A percentile compares a stretch with the other conserved stretches of the same genome.
phyloP scores from a whole-genome alignment of 2,888 invertebrate species.

The Ennomos erosarius region DNA sequence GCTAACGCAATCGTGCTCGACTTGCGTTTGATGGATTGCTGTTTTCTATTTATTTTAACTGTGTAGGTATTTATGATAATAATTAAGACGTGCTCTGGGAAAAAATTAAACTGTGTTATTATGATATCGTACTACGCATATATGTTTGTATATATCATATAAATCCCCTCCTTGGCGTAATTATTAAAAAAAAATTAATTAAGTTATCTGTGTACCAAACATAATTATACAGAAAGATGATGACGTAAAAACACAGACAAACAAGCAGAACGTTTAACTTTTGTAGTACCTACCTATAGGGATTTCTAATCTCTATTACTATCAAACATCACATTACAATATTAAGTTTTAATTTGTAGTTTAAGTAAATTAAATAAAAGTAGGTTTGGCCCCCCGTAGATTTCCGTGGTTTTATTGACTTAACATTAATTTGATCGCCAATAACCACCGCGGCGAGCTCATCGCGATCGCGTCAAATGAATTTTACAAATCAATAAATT shows the following conservation, averaged over 20 bases:
- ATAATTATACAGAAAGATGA: no score
- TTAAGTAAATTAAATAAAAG: constrained; percentile 27
- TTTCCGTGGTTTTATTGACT: constrained; percentile 34
- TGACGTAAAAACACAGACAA: no score
- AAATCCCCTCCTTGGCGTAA: no score
- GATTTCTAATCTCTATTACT: no score
- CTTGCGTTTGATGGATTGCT: constrained; percentile 42
- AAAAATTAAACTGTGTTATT: no score
- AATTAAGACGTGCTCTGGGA: no score
- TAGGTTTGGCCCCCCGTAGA: constrained; percentile 38
- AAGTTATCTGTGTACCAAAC: no score
- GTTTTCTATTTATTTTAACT: constrained; percentile 32
- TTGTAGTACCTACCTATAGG: no score
- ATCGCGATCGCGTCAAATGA: constrained; percentile 48
- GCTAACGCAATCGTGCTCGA: constrained; percentile 57
- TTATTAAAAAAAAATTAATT: no score
- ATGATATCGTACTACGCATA: no score
- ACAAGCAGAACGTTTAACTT: no score
- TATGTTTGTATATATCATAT: no score
- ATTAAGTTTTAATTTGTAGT: constrained; percentile 17
- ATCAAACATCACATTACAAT: constrained; percentile 11
- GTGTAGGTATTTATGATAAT: not conserved
- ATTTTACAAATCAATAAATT: constrained; percentile 57
- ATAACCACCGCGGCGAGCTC: constrained; percentile 23
- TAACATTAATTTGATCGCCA: constrained; percentile 35